Evolutionary conservation across 1,140 invertebrate genomes (phyloP).

Genomic region (Conus betulinus): DNA sequence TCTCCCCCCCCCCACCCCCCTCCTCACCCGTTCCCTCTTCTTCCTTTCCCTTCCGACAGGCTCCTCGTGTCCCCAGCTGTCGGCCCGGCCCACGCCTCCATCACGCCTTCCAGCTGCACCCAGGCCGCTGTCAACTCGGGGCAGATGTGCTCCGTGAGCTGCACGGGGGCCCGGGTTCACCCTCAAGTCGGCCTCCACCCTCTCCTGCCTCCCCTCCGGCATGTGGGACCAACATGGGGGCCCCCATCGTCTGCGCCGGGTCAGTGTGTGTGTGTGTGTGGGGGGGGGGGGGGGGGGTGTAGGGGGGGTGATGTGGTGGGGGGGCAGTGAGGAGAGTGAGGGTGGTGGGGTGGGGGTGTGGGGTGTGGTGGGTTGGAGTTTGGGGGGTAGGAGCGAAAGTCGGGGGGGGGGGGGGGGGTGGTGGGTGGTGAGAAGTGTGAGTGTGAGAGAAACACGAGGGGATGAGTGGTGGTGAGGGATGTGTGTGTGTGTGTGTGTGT

Average conservation of each 20-base stretch:
- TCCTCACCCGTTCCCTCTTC: background rate
- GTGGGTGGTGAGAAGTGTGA: too few relatives aligned
- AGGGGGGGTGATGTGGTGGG: background rate
- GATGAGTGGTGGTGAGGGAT: too few relatives aligned
- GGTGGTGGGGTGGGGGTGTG: too few relatives aligned
- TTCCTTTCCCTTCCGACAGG: background rate
- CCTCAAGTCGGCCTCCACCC: background rate
- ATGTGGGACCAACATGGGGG: constrained; percentile 13
- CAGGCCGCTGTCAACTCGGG: background rate
- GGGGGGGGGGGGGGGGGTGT: background rate
- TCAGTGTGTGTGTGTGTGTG: background rate
- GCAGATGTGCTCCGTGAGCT: constrained; percentile 19
- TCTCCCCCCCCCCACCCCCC: too few relatives aligned
- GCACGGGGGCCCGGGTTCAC: constrained; percentile 3
- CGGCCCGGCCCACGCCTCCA: background rate
- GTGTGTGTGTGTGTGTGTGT: too few relatives aligned
- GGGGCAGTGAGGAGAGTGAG: too few relatives aligned
- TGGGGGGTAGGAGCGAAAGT: too few relatives aligned
- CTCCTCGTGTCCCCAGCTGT: background rate
- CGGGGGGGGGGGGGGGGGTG: too few relatives aligned
- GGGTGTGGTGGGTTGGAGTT: too few relatives aligned
- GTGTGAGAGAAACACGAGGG: too few relatives aligned
- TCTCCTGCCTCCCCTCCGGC: constrained; percentile 25
- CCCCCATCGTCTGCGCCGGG: constrained; percentile 6
- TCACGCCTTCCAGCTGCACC: constrained; percentile 3